These are phyloP conservation scores for Tinamus guttatus DNA, from an alignment of 2,113 vertebrate genomes.

Conservation along the genomic window DNA sequence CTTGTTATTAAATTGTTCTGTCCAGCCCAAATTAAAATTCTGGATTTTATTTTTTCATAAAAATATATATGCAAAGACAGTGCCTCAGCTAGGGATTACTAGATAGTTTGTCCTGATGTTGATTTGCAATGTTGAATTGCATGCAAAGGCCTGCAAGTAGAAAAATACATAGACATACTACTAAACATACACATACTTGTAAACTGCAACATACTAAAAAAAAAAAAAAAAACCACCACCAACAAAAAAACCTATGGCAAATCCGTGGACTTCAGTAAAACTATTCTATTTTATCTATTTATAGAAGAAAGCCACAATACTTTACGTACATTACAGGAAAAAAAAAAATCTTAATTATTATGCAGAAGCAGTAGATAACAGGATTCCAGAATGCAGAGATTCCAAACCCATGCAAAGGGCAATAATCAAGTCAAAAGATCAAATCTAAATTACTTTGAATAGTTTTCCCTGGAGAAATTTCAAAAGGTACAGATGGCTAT, in stretches of 20 bases:
- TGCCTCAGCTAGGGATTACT: neutral
- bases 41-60: neutral
- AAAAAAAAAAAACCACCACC: too few species aligned
- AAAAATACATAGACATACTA: too few species aligned
- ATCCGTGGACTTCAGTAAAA: neutral
- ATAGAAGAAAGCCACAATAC: neutral
- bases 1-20: neutral
- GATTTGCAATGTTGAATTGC: neutral
- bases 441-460: neutral
- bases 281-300: neutral
- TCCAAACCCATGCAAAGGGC: neutral
- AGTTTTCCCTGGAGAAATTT: neutral
- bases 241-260: neutral
- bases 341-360: neutral
- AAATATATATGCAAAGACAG: neutral
- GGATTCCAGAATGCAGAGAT: neutral
- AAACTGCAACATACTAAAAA: neutral
- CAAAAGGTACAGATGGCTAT: neutral
- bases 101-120: neutral
- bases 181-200: neutral
- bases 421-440: neutral
- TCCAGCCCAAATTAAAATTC: neutral
- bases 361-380: neutral
- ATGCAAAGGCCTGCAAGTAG: neutral
- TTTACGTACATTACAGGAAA: neutral